Evolutionary conservation across 1,140 invertebrate species (phyloP).

Genomic region (Macrocentrus cingulum): DNA sequence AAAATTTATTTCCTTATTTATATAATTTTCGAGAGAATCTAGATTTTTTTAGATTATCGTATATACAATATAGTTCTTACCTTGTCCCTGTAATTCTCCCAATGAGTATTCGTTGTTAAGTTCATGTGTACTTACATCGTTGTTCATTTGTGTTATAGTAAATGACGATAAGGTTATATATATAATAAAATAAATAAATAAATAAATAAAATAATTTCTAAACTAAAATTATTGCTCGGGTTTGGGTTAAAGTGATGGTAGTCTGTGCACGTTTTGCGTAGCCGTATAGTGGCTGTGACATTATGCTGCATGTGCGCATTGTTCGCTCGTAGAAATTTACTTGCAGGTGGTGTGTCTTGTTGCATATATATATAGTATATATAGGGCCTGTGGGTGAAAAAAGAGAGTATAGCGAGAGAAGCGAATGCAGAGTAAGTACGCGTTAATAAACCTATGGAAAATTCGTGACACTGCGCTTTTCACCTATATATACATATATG

Average conservation of each 20-base stretch:
- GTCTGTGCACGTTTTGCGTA: constrained; percentile 18
- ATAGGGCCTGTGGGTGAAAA: background rate
- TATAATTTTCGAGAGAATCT: too few species aligned
- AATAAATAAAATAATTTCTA: background rate
- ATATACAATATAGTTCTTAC: too few species aligned
- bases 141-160: too few species aligned
- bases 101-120: too few species aligned
- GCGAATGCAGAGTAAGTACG: background rate
- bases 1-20: too few species aligned
- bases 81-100: too few species aligned
- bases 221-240: constrained; percentile 5
- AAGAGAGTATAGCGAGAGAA: too few species aligned
- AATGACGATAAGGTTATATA: too few species aligned
- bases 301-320: constrained; percentile 23
- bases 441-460: constrained; percentile 18
- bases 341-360: constrained; percentile 27
- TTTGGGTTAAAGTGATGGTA: constrained; percentile 9
- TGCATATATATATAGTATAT: constrained; percentile 9
- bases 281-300: constrained; percentile 18
- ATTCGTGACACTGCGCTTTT: constrained; percentile 8
- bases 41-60: too few species aligned
- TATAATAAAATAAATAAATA: too few species aligned
- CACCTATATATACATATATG: background rate
- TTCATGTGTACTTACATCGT: too few species aligned
- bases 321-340: constrained; percentile 25